Evolutionary conservation across 2,888 invertebrate species (phyloP).

Genomic region (Pollenia griseotomentosa): DNA sequence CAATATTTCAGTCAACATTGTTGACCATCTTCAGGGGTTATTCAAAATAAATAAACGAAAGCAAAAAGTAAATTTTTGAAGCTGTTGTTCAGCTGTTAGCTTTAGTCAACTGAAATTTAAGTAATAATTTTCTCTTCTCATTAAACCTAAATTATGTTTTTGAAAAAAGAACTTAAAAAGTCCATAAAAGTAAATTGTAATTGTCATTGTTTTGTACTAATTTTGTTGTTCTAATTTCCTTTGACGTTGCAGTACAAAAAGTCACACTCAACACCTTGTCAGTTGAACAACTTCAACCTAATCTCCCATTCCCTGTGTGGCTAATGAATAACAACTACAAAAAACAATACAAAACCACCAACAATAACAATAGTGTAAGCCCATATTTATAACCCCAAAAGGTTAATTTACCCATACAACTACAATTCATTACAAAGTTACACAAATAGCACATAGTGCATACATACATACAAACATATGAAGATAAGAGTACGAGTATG

Average conservation of each 20-base stretch:
- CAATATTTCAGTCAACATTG: too few relatives aligned
- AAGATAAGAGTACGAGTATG: neutral
- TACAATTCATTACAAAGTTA: neutral
- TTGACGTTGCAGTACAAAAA: slow-evolving; percentile 5
- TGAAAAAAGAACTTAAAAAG: too few relatives aligned
- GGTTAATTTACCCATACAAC: slow-evolving; percentile 25
- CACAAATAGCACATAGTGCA: neutral
- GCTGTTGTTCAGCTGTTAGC: too few relatives aligned
- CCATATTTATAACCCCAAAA: slow-evolving; percentile 39
- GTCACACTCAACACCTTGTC: slow-evolving; percentile 28
- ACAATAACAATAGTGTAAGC: slow-evolving; percentile 20
- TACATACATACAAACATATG: neutral
- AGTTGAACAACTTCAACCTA: slow-evolving; percentile 6
- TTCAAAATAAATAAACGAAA: too few relatives aligned
- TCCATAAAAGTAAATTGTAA: neutral
- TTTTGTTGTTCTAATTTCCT: slow-evolving; percentile 35
- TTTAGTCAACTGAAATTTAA: too few relatives aligned
- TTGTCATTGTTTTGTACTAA: slow-evolving; percentile 14
- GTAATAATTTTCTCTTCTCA: neutral
- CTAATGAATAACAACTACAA: neutral
- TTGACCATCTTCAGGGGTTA: too few relatives aligned
- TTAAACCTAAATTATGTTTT: too few relatives aligned
- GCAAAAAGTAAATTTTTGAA: too few relatives aligned
- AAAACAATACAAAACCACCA: neutral
- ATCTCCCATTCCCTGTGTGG: neutral